Conservation (phyloP, 2,113 vertebrate genomes). For the Polypterus bichir region DNA sequence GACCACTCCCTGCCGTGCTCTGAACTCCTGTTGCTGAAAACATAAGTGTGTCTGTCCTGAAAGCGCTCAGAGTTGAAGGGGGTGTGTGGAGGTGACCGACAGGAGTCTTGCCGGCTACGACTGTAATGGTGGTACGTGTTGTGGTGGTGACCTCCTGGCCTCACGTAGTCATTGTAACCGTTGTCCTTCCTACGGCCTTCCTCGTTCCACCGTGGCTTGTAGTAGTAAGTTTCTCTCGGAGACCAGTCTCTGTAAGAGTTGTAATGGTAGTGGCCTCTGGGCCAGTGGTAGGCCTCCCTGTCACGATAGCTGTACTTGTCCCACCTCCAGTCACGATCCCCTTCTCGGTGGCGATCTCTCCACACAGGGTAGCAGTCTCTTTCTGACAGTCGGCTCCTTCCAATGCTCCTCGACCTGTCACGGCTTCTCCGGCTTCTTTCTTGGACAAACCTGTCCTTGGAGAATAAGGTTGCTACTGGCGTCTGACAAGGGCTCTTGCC, state of each 20-base stretch:
- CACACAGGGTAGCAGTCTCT: slow-evolving; percentile 29
- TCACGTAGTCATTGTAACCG: slow-evolving; percentile 8
- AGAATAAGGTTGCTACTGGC: too few relatives aligned
- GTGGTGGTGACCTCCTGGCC: too few relatives aligned
- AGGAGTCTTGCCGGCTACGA: slow-evolving; percentile 22
- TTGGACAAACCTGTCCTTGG: too few relatives aligned
- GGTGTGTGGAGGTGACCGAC: slow-evolving; percentile 20
- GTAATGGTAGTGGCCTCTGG: slow-evolving; percentile 29
- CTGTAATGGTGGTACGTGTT: slow-evolving; percentile 22
- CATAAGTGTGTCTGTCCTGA: neutral
- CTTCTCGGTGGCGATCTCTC: slow-evolving; percentile 43
- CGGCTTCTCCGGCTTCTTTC: too few relatives aligned
- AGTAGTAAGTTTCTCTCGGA: slow-evolving; percentile 31
- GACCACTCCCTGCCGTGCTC: too few relatives aligned
- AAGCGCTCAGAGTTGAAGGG: slow-evolving; percentile 18
- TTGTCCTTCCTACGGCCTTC: slow-evolving; percentile 21
- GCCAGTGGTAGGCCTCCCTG: slow-evolving; percentile 34
- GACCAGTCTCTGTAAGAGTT: slow-evolving; percentile 27
- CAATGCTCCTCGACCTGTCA: too few relatives aligned
- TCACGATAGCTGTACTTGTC: slow-evolving; percentile 43
- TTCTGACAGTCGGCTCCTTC: slow-evolving; percentile 36
- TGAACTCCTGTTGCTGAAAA: too few relatives aligned
- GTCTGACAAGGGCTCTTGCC: too few relatives aligned
- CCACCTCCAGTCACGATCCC: slow-evolving; percentile 39
- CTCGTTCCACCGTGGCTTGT: slow-evolving; percentile 35